Evolutionary conservation across 2,797 vertebrate genomes (phyloP), one percentile per base, ranked within the genome.

Genomic region (Jordanella pulchra): DNA sequence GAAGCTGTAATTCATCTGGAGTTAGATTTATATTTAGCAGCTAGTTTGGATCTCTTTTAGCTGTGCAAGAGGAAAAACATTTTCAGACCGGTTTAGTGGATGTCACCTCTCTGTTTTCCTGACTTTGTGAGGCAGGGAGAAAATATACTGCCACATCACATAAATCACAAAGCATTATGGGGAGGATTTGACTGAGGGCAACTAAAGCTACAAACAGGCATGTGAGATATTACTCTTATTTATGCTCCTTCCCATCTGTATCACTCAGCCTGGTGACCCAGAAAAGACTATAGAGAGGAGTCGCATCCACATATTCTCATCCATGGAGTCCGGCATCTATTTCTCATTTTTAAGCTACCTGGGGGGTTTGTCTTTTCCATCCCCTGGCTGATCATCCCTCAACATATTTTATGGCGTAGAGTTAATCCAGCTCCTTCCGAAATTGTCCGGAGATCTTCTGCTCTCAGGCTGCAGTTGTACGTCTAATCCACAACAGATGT

Each of bases 101-200:
- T 74, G 72, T 53, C 73, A 58, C 35, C 73, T 69, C 48, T 79
- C 66, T 68, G 67, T 85, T 61, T 82, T 81, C 58, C 69, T 64
- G 61, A 79, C 82, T 66, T 35, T 78, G 64, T 82, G 79, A 77
- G 81, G 77, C 67, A 45, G 67, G 65, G 48, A 75, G 58, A 79
- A 87, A 84, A 80, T 71, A 80, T 83, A 76, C 66, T 55, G 75
- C 79, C 60, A 47, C 79, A 78, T 88, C 84, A 82, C 86, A 91
- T 91, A 87, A 91, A 89, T 90, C 87, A 87, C 81, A 90, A 84
- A 86, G 73, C 80, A 86, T 89, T 85, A 91, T 83, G 69, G 88
- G 72, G 75, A 86, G 83, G 83, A 89, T 86, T 85, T 90, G 87
- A 90, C 87, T 83, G 83, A 89, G 89, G 87, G 83, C 82, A 90